Percentiles rank a stretch among this genome's conserved stretches.
These are phyloP conservation scores for Nebria salina DNA, from an alignment of 2,888 invertebrate genomes.

Conservation along the genomic window DNA sequence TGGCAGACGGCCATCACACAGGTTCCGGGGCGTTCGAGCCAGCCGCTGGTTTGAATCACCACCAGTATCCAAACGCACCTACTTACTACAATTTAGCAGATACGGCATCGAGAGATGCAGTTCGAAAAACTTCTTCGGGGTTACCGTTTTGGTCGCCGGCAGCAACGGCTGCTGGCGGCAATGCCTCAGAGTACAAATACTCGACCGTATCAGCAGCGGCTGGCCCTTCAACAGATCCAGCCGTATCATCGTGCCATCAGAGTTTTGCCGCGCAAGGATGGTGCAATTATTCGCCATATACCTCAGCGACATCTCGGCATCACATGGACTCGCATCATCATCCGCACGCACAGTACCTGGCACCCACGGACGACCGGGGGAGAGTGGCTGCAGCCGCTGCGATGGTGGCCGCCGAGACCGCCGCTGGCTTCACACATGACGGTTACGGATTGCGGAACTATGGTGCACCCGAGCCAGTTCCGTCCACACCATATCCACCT, in stretches of 20 bases:
- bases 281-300: slow-evolving; percentile 76
- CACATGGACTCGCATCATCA: slow-evolving; percentile 67
- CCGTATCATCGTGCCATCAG: slow-evolving; percentile 73
- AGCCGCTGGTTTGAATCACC: slow-evolving; percentile 69
- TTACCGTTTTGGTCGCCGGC: slow-evolving; percentile 78
- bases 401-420: slow-evolving; percentile 67
- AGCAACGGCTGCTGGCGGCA: slow-evolving; percentile 66
- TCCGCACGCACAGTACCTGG: slow-evolving; percentile 73
- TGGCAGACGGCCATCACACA: slow-evolving; percentile 66
- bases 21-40: slow-evolving; percentile 67
- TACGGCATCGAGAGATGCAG: slow-evolving; percentile 66
- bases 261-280: slow-evolving; percentile 76
- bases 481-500: slow-evolving; percentile 80
- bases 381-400: slow-evolving; percentile 68
- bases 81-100: slow-evolving; percentile 81
- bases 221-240: slow-evolving; percentile 63
- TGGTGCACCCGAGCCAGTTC: slow-evolving; percentile 75
- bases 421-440: slow-evolving; percentile 71
- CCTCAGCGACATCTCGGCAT: slow-evolving; percentile 69
- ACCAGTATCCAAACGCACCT: slow-evolving; percentile 76
- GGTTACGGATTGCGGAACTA: slow-evolving; percentile 81
- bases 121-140: slow-evolving; percentile 54
- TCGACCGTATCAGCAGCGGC: slow-evolving; percentile 63
- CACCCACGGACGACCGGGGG: slow-evolving; percentile 75
- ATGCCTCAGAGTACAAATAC: slow-evolving; percentile 71